phyloP scores from a whole-genome alignment of 2,797 vertebrate species.

The Xerus rutilus region DNA sequence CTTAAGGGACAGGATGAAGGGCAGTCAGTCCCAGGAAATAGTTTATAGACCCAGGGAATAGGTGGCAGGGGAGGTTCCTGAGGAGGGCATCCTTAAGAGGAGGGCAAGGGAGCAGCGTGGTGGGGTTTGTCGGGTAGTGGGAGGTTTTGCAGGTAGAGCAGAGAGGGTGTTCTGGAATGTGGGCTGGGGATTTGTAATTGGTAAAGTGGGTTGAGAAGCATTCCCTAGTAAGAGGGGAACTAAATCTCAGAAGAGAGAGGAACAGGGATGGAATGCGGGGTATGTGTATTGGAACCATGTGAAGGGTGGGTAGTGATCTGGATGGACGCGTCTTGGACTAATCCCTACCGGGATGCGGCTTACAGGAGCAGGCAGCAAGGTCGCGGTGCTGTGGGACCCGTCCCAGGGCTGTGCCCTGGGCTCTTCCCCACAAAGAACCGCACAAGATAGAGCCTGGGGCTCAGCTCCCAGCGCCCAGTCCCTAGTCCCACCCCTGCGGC shows the following conservation, averaged over 20 bases:
- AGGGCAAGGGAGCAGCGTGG: not conserved
- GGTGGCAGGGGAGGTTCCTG: not conserved
- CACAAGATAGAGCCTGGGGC: too few species aligned
- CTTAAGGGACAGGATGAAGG: slow-evolving; percentile 69
- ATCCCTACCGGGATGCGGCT: not conserved
- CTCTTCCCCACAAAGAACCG: too few species aligned
- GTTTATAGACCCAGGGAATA: too few species aligned
- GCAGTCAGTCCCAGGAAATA: not conserved
- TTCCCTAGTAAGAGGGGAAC: not conserved
- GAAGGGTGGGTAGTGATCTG: not conserved
- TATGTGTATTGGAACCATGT: not conserved
- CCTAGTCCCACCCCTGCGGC: not conserved
- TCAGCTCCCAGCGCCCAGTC: not conserved
- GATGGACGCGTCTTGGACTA: not conserved
- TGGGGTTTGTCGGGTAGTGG: not conserved
- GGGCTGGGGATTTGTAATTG: not conserved
- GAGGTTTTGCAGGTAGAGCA: not conserved
- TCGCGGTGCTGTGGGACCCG: too few species aligned
- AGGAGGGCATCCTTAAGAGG: not conserved
- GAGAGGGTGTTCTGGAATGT: not conserved
- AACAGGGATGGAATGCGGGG: not conserved
- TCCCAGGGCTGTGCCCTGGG: not conserved
- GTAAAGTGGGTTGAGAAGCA: too few species aligned
- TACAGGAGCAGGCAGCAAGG: not conserved
- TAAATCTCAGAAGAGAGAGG: not conserved